Evolutionary conservation across 53 echinoderm and acorn worm genomes (phyloP).

Genomic region (Holothuria leucospilota): DNA sequence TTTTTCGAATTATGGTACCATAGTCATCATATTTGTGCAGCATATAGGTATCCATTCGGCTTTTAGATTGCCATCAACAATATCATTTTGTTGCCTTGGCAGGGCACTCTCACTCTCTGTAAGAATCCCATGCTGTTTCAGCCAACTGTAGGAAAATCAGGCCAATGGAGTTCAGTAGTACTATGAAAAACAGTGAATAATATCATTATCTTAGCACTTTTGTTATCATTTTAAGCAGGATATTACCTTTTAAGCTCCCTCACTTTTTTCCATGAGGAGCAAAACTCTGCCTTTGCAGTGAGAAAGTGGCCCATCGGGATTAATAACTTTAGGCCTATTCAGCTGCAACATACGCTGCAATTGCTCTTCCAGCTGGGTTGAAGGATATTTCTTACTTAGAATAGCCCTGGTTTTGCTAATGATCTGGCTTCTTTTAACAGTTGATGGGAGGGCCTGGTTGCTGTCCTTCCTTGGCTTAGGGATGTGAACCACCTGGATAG

Average conservation of each 20-base stretch:
- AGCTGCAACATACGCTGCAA: background rate
- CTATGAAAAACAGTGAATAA: background rate
- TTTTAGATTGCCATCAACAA: constrained; percentile 39
- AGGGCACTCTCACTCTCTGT: constrained; percentile 43
- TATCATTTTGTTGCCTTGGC: background rate
- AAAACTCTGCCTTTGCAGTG: background rate
- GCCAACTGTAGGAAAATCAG: constrained; percentile 33
- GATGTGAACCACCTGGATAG: background rate
- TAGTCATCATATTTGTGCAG: constrained; percentile 36
- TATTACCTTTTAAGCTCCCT: too few relatives aligned
- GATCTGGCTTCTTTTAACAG: background rate
- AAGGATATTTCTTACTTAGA: background rate
- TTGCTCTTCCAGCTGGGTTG: background rate
- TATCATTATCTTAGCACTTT: too few relatives aligned
- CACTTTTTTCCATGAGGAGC: constrained; percentile 15
- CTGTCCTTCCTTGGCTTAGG: constrained; percentile 9
- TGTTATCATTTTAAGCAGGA: too few relatives aligned
- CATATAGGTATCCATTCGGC: constrained; percentile 56
- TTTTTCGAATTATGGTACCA: constrained; percentile 12
- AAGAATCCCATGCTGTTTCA: constrained; percentile 44
- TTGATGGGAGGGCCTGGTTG: background rate
- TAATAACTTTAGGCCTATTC: background rate
- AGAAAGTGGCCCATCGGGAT: background rate
- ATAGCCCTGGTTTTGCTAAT: background rate
- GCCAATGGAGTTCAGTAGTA: background rate